Base-by-base conservation (phyloP, 2,113 vertebrate species). In the Falcunculus frontatus region DNA sequence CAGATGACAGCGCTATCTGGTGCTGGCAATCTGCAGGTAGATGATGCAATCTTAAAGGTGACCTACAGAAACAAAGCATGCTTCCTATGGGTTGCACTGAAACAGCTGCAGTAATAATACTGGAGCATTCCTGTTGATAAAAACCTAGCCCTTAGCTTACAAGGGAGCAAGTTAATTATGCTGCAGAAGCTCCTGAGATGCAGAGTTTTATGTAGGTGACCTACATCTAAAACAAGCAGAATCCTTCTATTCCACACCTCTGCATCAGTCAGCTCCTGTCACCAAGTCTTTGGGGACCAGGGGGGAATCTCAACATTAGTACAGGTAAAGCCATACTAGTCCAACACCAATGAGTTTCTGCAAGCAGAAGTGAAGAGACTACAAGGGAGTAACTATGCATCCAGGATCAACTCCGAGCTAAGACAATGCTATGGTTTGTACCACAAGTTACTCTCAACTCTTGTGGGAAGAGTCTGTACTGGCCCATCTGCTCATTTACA, bases 41-140 rank as follows among this genome's bases (percentile, higher is more conserved):
- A 88, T 97, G 96, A 96, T 72, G 94, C 94, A 94, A 95, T 95
- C 94, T 89, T 92, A 87, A 92, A 97, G 95, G 96, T 96, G 93
- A 96, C 96, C 95, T 96, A 93, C 92, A 96, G 93, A 96, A 93
- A 88, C 70, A 90, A 87, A 84, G 47, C 9, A 0, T 60, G 64
- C 80, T 94, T 96, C 93, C 80, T 92, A 69, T 56, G 33, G 39
- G 5, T 59, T 95, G 70, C 27, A 90, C 33, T 67, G 64, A 68
- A 70, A 64, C 90, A 77, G 76, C 90, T 94, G 41, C 88, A 90
- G 49, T 80, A 92, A 77, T 72, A 92, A 88, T 72, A 88, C 0
- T 63, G 32, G 60, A 84, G 68, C 41, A 72, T 52, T 89, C 21
- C 80, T 89, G 80, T 2, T 75, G 75, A 69, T 60, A 95, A 92